Conservation (phyloP, 2,888 invertebrate genomes). For the Diloba caeruleocephala region DNA sequence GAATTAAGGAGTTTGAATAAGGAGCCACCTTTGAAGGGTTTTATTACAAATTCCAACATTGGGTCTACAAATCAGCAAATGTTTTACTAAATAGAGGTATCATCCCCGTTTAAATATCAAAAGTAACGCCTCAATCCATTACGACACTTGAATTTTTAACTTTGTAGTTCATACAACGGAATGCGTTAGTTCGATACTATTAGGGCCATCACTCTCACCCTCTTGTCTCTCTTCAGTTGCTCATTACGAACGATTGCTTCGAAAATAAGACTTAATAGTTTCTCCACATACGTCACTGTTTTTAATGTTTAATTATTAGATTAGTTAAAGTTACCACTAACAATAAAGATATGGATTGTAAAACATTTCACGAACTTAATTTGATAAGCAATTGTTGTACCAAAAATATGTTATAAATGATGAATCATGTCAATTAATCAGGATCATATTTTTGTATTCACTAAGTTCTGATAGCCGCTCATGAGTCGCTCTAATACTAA, state of each 20-base stretch:
- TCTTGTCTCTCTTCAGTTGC: constrained; percentile 33
- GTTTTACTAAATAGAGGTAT: too few species aligned
- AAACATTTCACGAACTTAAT: constrained; percentile 22
- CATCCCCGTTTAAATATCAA: too few species aligned
- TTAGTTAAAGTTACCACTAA: constrained; percentile 62
- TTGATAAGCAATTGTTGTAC: constrained; percentile 35
- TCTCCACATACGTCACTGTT: constrained; percentile 22
- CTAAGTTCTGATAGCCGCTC: neutral
- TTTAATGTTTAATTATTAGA: constrained; percentile 35
- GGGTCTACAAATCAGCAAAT: too few species aligned
- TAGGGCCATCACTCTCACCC: constrained; percentile 24
- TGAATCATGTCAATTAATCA: constrained; percentile 43
- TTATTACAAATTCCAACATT: too few species aligned
- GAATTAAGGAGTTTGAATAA: too few species aligned
- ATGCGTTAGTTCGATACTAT: neutral
- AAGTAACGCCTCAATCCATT: too few species aligned
- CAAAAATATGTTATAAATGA: constrained; percentile 33
- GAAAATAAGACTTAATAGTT: constrained; percentile 38
- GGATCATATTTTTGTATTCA: constrained; percentile 24
- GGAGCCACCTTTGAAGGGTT: too few species aligned
- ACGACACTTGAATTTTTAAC: too few species aligned
- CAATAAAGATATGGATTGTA: constrained; percentile 35
- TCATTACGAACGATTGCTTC: constrained; percentile 21
- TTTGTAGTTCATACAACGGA: neutral
- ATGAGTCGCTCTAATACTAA: too few species aligned